Evolutionary conservation across 2,113 vertebrate species (phyloP).

Genomic region (Perognathus longimembris): DNA sequence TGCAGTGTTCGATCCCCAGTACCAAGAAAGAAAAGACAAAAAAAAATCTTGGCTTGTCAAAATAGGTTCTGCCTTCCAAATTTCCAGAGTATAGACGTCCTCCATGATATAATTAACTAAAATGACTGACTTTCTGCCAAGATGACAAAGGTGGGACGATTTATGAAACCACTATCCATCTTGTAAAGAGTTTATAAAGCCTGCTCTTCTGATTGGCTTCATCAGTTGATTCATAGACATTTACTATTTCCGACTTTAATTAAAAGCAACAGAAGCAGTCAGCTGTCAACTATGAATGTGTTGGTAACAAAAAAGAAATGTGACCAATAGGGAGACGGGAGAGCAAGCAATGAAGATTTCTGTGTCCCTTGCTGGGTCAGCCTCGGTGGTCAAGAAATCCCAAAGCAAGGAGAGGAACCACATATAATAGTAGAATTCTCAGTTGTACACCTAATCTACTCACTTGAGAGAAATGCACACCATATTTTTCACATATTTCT

Average conservation of each 20-base stretch:
- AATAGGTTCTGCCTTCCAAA: slow-evolving; percentile 79
- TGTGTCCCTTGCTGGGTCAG: slow-evolving; percentile 78
- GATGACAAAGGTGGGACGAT: slow-evolving; percentile 83
- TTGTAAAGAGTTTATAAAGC: slow-evolving; percentile 80
- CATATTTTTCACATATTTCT: slow-evolving; percentile 64
- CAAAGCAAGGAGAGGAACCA: slow-evolving; percentile 73
- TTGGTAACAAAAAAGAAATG: slow-evolving; percentile 81
- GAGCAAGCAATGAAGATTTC: slow-evolving; percentile 86
- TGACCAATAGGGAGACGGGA: slow-evolving; percentile 80
- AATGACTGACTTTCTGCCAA: slow-evolving; percentile 78
- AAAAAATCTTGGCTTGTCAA: slow-evolving; percentile 60
- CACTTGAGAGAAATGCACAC: slow-evolving; percentile 65
- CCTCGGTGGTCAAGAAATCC: slow-evolving; percentile 18
- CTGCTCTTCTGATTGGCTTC: slow-evolving; percentile 82
- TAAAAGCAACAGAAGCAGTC: slow-evolving; percentile 89
- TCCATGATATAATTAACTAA: slow-evolving; percentile 82
- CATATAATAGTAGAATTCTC: slow-evolving; percentile 62
- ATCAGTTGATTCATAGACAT: slow-evolving; percentile 85
- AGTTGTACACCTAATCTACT: slow-evolving; percentile 66
- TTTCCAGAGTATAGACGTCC: slow-evolving; percentile 79
- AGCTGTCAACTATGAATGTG: slow-evolving; percentile 86
- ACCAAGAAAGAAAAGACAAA: slow-evolving; percentile 46
- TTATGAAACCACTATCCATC: slow-evolving; percentile 82
- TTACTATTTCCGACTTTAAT: slow-evolving; percentile 89
- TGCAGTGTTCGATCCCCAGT: too few relatives aligned